Conservation (phyloP, 2,888 invertebrate species). For the Pachycephus smyrnensis region DNA sequence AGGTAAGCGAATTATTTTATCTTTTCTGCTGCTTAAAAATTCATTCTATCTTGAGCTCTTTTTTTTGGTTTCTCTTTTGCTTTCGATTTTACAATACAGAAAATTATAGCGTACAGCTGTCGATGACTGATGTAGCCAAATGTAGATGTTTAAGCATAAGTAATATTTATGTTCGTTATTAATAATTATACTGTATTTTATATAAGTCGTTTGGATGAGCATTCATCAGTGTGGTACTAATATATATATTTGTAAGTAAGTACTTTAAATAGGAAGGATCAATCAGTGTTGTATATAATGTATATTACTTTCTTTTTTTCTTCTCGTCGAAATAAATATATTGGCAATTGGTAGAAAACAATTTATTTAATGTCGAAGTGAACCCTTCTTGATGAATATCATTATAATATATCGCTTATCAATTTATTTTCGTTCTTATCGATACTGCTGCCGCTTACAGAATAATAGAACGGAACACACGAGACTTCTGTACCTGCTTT, state of each 20-base stretch:
- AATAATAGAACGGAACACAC: no score
- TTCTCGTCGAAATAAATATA: slow-evolving; percentile 5
- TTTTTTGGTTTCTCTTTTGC: slow-evolving; percentile 20
- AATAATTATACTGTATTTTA: slow-evolving; percentile 6
- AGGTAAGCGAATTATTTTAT: not conserved
- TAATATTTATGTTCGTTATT: slow-evolving; percentile 36
- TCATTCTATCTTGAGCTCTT: slow-evolving; percentile 23
- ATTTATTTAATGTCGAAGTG: not conserved
- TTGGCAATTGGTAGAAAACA: not conserved
- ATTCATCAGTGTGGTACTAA: not conserved
- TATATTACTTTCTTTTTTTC: slow-evolving; percentile 40
- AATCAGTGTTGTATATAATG: slow-evolving; percentile 43
- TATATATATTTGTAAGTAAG: not conserved
- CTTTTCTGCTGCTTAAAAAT: slow-evolving; percentile 10
- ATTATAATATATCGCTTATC: not conserved
- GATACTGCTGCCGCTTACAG: no score
- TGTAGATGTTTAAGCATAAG: slow-evolving; percentile 38
- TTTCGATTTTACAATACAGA: not conserved
- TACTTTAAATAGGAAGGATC: slow-evolving; percentile 1
- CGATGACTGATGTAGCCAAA: slow-evolving; percentile 61
- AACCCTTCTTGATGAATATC: not conserved
- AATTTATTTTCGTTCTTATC: no score
- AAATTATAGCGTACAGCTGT: slow-evolving; percentile 22
- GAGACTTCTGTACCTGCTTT: no score
- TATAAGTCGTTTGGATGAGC: slow-evolving; percentile 27